Evolutionary conservation across 2,888 invertebrate genomes (phyloP), one percentile per base, ranked within the genome.

Genomic region (Glaucopsyche alexis): DNA sequence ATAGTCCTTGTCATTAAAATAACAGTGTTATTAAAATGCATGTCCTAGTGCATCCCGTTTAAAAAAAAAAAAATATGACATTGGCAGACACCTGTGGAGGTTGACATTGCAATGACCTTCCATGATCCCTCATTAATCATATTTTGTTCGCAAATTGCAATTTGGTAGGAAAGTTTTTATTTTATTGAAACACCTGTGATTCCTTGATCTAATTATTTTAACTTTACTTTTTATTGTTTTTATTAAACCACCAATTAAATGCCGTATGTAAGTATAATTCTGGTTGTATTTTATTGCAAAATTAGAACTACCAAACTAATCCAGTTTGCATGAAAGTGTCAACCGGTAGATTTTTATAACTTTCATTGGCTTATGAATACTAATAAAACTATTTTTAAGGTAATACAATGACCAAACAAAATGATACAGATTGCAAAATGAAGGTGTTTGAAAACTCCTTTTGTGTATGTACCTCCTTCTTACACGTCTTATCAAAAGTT

Each of bases 41-140:
- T 16, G 29, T 11, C 29, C 29, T 29, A 11, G 55, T 60, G 55
- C 55, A 60, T 13, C 11, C 9, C 11, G 16, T 60, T 38, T 60
- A 13, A 60, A 29, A 60, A 55, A 42, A 66, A 19, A 13, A 60
- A 29, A 42, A 40, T 42, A 55, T 65, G 65, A 42, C 66, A 66
- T 65, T 40, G 7, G 42, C 42, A n/a, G 66, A 66, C 66, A 66
- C 66, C 66, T 66, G 66, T 42, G 29, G 7, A 60, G 19, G 19
- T 7, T 38, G 60, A 60, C 60, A 60, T 60, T 60, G 60, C 60
- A 29, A 60, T 60, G 60, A 60, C 60, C 29, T 60, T 60, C 29
- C 29, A 7, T 0, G 2, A 16, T 50, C 52, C 11, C 13, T 19
- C 55, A 11, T 55, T 55, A 19, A 19, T 19, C 16, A 55, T 19